phyloP scores from a whole-genome alignment of 2,888 invertebrate genomes.

The Bruchidius siliquastri region DNA sequence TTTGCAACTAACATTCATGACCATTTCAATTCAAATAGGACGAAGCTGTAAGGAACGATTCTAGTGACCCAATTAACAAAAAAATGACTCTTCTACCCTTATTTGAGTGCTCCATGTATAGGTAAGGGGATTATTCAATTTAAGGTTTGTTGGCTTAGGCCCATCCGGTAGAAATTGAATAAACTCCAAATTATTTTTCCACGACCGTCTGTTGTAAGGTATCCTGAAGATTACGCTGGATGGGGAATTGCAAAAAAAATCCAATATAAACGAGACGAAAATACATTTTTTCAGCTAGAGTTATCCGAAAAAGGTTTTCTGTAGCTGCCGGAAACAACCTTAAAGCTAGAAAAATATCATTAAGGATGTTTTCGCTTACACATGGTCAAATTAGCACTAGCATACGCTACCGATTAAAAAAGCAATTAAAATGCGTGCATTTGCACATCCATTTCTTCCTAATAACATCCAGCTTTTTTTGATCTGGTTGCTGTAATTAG shows the following conservation, averaged over 20 bases:
- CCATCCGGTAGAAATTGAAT: background rate
- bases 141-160: background rate
- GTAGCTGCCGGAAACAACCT: too few relatives aligned
- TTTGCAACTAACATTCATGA: too few relatives aligned
- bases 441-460: background rate
- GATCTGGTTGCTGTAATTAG: background rate
- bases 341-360: background rate
- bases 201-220: background rate
- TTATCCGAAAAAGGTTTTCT: too few relatives aligned
- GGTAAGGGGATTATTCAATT: background rate
- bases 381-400: background rate
- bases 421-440: background rate
- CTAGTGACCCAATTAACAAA: background rate
- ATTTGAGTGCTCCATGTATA: background rate
- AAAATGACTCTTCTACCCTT: background rate
- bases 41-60: background rate
- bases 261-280: too few relatives aligned
- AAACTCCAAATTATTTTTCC: background rate
- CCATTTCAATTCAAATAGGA: too few relatives aligned
- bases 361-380: background rate
- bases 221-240: too few relatives aligned
- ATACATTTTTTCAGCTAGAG: too few relatives aligned
- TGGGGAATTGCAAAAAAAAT: too few relatives aligned
- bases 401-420: background rate
- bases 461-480: background rate